Evolutionary conservation across 2,888 invertebrate species (phyloP).

Genomic region (Platycheirus rosarum): DNA sequence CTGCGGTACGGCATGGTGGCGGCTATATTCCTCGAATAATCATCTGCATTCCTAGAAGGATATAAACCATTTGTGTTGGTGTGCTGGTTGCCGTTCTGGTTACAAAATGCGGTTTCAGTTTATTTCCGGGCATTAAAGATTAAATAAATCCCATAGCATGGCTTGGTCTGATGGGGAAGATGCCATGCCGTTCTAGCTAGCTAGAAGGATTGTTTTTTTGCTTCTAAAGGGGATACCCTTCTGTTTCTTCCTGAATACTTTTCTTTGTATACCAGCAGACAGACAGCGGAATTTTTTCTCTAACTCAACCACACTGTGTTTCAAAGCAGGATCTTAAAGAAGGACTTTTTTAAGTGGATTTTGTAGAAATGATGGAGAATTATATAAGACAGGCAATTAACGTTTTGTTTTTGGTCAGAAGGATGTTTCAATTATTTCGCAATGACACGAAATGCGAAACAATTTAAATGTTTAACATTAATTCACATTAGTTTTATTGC

Average conservation of each 20-base stretch:
- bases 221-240: no score
- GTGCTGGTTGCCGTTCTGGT: constrained; percentile 20
- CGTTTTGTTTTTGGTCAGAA: neutral
- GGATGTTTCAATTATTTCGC: neutral
- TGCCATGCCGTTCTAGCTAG: constrained; percentile 15
- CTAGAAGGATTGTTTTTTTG: constrained; percentile 51
- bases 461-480: neutral
- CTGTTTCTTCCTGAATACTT: constrained; percentile 18
- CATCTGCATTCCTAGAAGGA: constrained; percentile 62
- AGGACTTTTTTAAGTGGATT: neutral
- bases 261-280: constrained; percentile 3
- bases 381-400: neutral
- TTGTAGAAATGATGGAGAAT: constrained; percentile 3
- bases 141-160: constrained; percentile 64
- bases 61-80: constrained; percentile 48
- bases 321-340: neutral
- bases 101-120: constrained; percentile 61
- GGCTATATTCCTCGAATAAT: constrained; percentile 48
- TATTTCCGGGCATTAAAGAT: constrained; percentile 71
- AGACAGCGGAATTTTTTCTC: no score
- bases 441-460: neutral
- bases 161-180: constrained; percentile 33
- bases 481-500: no score
- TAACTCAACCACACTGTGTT: no score
- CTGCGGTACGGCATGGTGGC: no score